These are phyloP conservation scores for Sesamia nonagrioides DNA, from an alignment of 1,140 invertebrate species.

Conservation along the genomic window DNA sequence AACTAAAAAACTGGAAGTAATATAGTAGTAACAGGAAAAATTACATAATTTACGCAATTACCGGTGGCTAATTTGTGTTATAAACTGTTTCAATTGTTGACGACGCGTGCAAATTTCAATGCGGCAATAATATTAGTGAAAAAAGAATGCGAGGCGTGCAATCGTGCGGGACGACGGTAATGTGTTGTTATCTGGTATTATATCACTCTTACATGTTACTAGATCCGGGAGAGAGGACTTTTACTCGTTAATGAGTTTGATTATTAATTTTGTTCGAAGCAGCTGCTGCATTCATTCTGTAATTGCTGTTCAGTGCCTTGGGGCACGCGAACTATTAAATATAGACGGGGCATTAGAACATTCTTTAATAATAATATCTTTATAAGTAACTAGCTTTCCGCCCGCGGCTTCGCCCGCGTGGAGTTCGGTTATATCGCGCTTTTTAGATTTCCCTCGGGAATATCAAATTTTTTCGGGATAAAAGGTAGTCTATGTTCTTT, in stretches of 20 bases:
- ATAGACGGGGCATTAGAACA: neutral
- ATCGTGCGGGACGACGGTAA: constrained; percentile 58
- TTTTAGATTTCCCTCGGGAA: too few relatives aligned
- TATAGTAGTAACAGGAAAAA: constrained; percentile 7
- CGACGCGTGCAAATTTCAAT: constrained; percentile 27
- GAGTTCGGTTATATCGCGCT: too few relatives aligned
- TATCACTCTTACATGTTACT: constrained; percentile 37
- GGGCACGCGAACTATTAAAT: neutral
- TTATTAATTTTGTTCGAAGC: constrained; percentile 5
- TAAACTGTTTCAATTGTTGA: constrained; percentile 37
- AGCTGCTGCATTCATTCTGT: constrained; percentile 13
- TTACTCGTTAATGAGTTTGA: constrained; percentile 34
- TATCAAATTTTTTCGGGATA: too few relatives aligned
- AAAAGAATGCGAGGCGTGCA: constrained; percentile 13
- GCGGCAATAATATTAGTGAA: neutral
- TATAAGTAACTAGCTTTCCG: too few relatives aligned
- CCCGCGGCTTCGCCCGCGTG: too few relatives aligned
- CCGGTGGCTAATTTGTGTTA: constrained; percentile 42
- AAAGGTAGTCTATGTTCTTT: too few relatives aligned
- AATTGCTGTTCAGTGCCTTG: constrained; percentile 8
- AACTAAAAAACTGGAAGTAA: constrained; percentile 43
- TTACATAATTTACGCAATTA: constrained; percentile 55
- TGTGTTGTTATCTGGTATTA: constrained; percentile 46
- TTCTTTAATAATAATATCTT: neutral
- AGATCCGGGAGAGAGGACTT: constrained; percentile 55